Conservation (phyloP, 2,113 vertebrate species). For the Oophaga pumilio region DNA sequence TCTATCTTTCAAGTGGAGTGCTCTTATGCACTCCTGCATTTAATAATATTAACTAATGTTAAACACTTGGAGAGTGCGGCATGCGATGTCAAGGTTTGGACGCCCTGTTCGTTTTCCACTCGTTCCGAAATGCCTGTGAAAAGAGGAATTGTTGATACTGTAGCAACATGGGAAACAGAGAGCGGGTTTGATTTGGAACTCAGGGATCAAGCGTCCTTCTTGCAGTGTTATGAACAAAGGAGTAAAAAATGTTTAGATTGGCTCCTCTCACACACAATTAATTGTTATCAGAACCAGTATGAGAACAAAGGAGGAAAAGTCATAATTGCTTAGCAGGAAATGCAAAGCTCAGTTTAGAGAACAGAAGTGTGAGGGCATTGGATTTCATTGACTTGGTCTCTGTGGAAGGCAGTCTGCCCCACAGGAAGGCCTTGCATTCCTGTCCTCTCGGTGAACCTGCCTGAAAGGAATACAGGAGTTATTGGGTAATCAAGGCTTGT, state of each 20-base stretch:
- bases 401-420: slow-evolving; percentile 77
- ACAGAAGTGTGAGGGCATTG: slow-evolving; percentile 67
- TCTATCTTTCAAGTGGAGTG: slow-evolving; percentile 48
- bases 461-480: slow-evolving; percentile 87
- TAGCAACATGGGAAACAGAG: slow-evolving; percentile 69
- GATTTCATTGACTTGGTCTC: slow-evolving; percentile 77
- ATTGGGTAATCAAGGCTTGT: slow-evolving; percentile 92
- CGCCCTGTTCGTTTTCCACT: slow-evolving; percentile 50
- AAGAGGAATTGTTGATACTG: slow-evolving; percentile 64
- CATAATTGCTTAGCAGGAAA: slow-evolving; percentile 72
- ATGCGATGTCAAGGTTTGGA: slow-evolving; percentile 28
- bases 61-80: slow-evolving; percentile 39
- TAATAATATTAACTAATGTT: slow-evolving; percentile 55
- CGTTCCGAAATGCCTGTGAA: slow-evolving; percentile 58
- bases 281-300: slow-evolving; percentile 69
- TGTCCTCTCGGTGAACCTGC: slow-evolving; percentile 90
- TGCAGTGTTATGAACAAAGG: slow-evolving; percentile 64
- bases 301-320: slow-evolving; percentile 70
- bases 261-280: slow-evolving; percentile 64
- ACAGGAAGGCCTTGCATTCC: slow-evolving; percentile 83
- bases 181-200: slow-evolving; percentile 65
- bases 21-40: slow-evolving; percentile 32
- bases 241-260: slow-evolving; percentile 66
- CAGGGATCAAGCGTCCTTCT: slow-evolving; percentile 64
- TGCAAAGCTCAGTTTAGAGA: slow-evolving; percentile 62